Percentiles rank a stretch among this genome's conserved stretches.
phyloP scores from a whole-genome alignment of 2,797 vertebrate species.

The Rousettus madagascariensis region DNA sequence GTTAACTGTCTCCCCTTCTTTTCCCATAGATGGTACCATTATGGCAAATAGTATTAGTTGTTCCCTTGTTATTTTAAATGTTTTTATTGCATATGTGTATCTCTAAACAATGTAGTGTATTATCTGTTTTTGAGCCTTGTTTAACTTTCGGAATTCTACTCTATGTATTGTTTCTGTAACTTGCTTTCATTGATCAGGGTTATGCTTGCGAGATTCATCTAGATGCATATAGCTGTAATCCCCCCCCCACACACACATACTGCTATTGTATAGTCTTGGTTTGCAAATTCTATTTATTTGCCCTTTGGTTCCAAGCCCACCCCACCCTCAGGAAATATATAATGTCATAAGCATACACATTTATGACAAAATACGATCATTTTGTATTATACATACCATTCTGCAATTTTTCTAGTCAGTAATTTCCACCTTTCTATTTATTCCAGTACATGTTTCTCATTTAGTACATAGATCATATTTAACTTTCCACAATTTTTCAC shows the following conservation, averaged over 20 bases:
- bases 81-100: neutral
- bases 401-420: neutral
- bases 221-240: neutral
- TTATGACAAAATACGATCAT: neutral
- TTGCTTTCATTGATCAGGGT: neutral
- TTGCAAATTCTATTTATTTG: conserved; percentile 27
- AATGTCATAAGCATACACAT: neutral
- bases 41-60: neutral
- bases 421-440: neutral
- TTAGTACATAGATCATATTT: neutral
- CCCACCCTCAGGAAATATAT: neutral
- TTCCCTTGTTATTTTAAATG: neutral
- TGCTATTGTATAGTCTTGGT: neutral
- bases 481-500: neutral
- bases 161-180: neutral
- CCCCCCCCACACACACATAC: too few species aligned
- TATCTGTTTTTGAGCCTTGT: conserved; percentile 5
- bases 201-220: neutral
- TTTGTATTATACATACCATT: neutral
- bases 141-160: neutral
- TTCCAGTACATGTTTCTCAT: neutral
- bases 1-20: neutral
- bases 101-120: neutral
- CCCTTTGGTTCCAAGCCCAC: neutral
- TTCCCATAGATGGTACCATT: neutral